phyloP scores from a whole-genome alignment of 2,797 vertebrate genomes.

The Sandelia bainsii region DNA sequence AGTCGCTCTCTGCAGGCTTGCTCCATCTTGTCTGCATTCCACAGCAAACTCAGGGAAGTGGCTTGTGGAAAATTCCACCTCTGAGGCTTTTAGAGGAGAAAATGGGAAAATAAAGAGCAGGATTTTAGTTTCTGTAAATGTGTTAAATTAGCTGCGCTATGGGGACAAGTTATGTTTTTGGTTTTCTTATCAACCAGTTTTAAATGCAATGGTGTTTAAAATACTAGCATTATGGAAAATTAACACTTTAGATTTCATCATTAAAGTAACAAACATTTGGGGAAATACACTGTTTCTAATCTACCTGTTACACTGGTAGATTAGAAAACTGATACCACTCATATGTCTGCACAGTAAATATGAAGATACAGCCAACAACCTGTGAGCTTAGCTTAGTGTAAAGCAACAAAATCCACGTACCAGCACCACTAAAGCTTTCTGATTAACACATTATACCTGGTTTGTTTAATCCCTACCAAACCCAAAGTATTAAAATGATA shows the following conservation, averaged over 20 bases:
- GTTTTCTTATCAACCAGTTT: conserved; percentile 14
- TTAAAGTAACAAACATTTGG: background rate
- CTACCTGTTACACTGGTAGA: background rate
- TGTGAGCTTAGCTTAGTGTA: background rate
- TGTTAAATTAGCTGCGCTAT: conserved; percentile 15
- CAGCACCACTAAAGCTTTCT: background rate
- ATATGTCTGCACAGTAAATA: background rate
- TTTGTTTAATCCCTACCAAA: conserved; percentile 1
- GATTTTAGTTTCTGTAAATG: conserved; percentile 34
- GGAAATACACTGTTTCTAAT: background rate
- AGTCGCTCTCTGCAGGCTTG: conserved; percentile 65
- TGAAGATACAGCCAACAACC: background rate
- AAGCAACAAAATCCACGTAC: background rate
- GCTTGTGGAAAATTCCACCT: conserved; percentile 83
- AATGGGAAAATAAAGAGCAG: conserved; percentile 60
- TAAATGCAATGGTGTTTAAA: background rate
- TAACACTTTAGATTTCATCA: background rate
- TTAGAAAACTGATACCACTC: background rate
- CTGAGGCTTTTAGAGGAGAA: conserved; percentile 58
- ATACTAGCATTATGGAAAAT: background rate
- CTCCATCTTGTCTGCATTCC: conserved; percentile 83
- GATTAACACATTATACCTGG: background rate
- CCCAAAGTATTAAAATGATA: background rate
- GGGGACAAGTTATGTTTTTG: conserved; percentile 20
- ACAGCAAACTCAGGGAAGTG: conserved; percentile 57